Base-by-base conservation (phyloP, 92 coral and sea anemone species). In the Anthopleura xanthogrammica region DNA sequence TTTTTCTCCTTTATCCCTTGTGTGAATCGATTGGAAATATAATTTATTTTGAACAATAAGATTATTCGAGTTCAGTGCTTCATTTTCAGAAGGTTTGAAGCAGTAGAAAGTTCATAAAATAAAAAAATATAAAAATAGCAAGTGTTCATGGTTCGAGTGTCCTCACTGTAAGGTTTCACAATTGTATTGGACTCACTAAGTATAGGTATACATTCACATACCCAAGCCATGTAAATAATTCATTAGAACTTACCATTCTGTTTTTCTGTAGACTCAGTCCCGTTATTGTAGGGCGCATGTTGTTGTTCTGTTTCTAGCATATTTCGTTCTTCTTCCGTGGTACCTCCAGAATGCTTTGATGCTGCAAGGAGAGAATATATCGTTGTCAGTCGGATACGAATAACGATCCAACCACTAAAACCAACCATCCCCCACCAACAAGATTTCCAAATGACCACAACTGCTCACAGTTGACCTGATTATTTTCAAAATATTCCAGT, bases 261-360 rank as follows among this genome's bases (percentile, higher is more conserved):
- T 3, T 79, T 13, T 20, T 55, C 72, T 20, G 83, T 68, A 3
- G 76, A 39, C 19, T 60, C 75, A 54, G 24, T 73, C 7, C 41
- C 48, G 54, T 70, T 78, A 20, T 48, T 79, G 43, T 52, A 42
- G 11, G 72, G 68, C 23, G 7, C 70, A 6, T 24, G 42, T 68
- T 41, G 64, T 62, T 41, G 64, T 20, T n/a, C 83, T 40, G 48
- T 55, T 10, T 68, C 52, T 52, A 85, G 56, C 88, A 85, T 85
- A 75, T 83, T 71, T n/a, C 55, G 88, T 20, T 78, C 76, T 85
- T 85, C 88, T 80, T 85, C 83, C 20, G 83, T 77, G 20, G 83
- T 70, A 6, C 66, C 79, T 46, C 79, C 83, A 7, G 83, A 36
- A 71, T 85, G 88, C 66, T 66, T 85, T 80, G 88, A 85, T 66